Base-by-base conservation (phyloP, 1,140 invertebrate species). In the Whitmania pigra region DNA sequence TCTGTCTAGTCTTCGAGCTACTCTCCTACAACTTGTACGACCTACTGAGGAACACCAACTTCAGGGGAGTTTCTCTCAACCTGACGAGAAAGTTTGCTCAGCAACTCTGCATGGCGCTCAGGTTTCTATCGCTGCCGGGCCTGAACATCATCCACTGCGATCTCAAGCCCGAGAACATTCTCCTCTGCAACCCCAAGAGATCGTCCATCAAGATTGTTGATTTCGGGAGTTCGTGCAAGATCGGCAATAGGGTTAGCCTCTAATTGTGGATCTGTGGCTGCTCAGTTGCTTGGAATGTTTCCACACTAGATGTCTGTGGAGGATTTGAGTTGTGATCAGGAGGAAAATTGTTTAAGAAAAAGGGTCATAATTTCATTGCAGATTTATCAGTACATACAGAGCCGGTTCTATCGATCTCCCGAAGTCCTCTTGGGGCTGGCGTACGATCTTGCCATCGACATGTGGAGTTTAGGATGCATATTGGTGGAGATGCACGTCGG, bases 401-500 rank as follows among this genome's bases (percentile, higher is more conserved):
- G 93, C 79, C 88, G 97, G 82, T 99, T 99, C 85, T 99, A 99
- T 85, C 88, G 97, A 78, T 98, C 85, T 43, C 85, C 85, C 0
- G 85, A 86, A 76, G 84, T 83, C 5, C 75, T 83, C 71, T 74
- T 83, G 53, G 81, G 81, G 4, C 79, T 83, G 66, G 81, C 84
- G 18, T 86, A 86, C 75, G 85, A 85, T 75, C 80, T 83, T 71
- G 83, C 83, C 72, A 86, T 86, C 72, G 85, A 86, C 75, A 85
- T 86, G 82, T 86, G 85, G 85, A 84, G 82, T 69, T 76, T 86
- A 53, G 85, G 84, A 5, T 99, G 96, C 85, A 99, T 99, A 80
- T 86, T 99, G 75, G 94, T 99, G n/a, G 97, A 99, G 86, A 98
- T 99, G 96, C 96, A 99, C 83, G 98, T 96, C 25, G 97, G 97